phyloP scores from a whole-genome alignment of 1,140 invertebrate genomes.

The Palaemon carinicauda region DNA sequence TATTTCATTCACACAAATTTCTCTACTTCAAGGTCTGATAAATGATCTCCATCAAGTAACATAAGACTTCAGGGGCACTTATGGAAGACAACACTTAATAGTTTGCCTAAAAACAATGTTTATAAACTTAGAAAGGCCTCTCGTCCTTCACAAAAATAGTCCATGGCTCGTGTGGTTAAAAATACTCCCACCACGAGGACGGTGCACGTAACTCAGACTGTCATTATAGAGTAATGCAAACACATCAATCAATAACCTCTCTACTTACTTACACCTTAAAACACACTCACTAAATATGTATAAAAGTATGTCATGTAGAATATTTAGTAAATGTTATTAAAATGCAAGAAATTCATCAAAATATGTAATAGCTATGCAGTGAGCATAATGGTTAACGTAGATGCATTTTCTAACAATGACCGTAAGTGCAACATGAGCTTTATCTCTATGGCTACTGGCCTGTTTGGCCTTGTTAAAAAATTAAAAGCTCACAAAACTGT shows the following conservation, averaged over 20 bases:
- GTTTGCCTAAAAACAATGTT: slow-evolving; percentile 45
- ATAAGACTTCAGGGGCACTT: slow-evolving; percentile 46
- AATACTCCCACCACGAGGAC: slow-evolving; percentile 39
- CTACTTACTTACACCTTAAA: too few species aligned
- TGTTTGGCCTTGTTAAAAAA: neutral
- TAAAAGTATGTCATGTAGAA: too few species aligned
- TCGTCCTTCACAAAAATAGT: slow-evolving; percentile 47
- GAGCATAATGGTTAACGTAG: too few species aligned
- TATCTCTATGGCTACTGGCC: neutral
- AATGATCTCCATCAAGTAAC: slow-evolving; percentile 47
- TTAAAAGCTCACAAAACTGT: slow-evolving; percentile 3
- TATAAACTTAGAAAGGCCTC: slow-evolving; percentile 55
- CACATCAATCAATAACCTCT: too few species aligned
- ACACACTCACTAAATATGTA: too few species aligned
- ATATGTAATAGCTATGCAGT: too few species aligned
- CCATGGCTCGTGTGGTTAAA: slow-evolving; percentile 23
- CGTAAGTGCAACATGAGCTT: slow-evolving; percentile 33
- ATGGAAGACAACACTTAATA: slow-evolving; percentile 55
- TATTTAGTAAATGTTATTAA: too few species aligned
- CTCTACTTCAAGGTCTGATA: slow-evolving; percentile 11
- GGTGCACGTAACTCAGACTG: slow-evolving; percentile 19
- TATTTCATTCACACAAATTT: slow-evolving; percentile 1
- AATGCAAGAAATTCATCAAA: too few species aligned
- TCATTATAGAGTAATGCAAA: neutral
- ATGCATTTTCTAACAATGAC: too few species aligned